Conservation (phyloP, 2,113 vertebrate genomes). For the Labrus mixtus region DNA sequence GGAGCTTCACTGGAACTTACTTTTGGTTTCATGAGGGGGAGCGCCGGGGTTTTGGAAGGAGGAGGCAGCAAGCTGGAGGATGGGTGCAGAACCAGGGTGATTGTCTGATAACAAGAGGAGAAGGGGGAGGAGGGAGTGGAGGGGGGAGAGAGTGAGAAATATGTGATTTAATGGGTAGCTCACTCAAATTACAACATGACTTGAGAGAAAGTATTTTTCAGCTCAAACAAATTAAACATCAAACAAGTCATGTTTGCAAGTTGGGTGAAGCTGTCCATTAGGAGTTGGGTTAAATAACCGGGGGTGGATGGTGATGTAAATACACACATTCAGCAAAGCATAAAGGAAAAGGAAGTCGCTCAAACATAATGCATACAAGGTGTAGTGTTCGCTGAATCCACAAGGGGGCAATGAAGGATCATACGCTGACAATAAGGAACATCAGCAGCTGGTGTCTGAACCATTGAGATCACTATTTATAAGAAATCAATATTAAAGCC, state of each 20-base stretch:
- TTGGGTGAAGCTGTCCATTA: slow-evolving; percentile 44
- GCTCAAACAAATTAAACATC: slow-evolving; percentile 20
- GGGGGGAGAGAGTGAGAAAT: slow-evolving; percentile 46
- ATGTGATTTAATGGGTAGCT: slow-evolving; percentile 64
- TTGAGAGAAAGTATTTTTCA: slow-evolving; percentile 22
- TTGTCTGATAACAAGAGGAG: slow-evolving; percentile 80
- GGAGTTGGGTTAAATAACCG: neutral
- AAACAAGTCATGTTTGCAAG: slow-evolving; percentile 50
- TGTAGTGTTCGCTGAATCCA: slow-evolving; percentile 38
- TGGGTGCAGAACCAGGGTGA: slow-evolving; percentile 86
- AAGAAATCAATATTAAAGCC: neutral
- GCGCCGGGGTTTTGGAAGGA: slow-evolving; percentile 84
- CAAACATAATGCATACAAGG: slow-evolving; percentile 26
- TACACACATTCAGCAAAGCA: slow-evolving; percentile 38
- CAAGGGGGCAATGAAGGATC: slow-evolving; percentile 61
- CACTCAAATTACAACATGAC: slow-evolving; percentile 56
- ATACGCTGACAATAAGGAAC: neutral
- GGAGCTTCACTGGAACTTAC: slow-evolving; percentile 77
- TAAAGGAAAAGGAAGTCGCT: slow-evolving; percentile 16
- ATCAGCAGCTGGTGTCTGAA: neutral
- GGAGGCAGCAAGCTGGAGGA: slow-evolving; percentile 85
- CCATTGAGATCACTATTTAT: neutral
- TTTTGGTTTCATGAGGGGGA: slow-evolving; percentile 85
- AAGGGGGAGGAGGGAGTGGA: slow-evolving; percentile 28
- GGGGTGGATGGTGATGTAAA: slow-evolving; percentile 21